Base-by-base conservation (phyloP, 2,888 invertebrate genomes). In the Odontothrips loti region DNA sequence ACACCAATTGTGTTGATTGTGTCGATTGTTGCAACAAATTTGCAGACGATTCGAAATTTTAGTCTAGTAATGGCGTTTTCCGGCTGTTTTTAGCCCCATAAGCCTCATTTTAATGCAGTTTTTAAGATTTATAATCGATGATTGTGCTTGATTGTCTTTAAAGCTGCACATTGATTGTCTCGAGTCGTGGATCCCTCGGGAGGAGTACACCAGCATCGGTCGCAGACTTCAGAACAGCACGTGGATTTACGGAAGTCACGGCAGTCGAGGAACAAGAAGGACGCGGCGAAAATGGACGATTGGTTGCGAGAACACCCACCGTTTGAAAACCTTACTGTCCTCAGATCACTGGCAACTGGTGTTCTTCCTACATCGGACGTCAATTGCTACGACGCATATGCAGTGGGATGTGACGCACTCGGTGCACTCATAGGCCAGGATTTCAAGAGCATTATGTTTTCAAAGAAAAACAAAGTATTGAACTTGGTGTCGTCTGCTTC, bases 181-280 rank as follows among this genome's bases (percentile, higher is more conserved):
- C n/a, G n/a, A n/a, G n/a, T n/a, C n/a, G n/a, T n/a, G n/a, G n/a
- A n/a, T n/a, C n/a, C n/a, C n/a, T n/a, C n/a, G n/a, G n/a, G n/a
- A n/a, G 63, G 29, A 79, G 78, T 83, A 81, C 82, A 79, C 81
- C 79, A 82, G 81, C 79, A 81, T 20, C 17, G 29, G 51, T 82
- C 81, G 81, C 27, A 79, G 79, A 82, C 79, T 68, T 82, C 82
- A 80, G 84, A 83, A 80, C 82, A 84, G 80, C 83, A 83, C 75
- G 83, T 84, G 51, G 83, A 84, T 43, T 80, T 83, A 29, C 82
- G 83, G 78, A 80, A 79, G 63, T 63, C 63, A 17, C 17, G 63
- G 63, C 63, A n/a, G 17, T 1, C 63, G 2, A 1, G 63, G n/a
- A 6, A 63, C 63, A 3, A 12, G 63, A 12, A 3, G 1, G 63